A percentile compares a stretch with the other conserved stretches of the same genome.
Conservation (phyloP, 2,113 vertebrate genomes). For the Balaeniceps rex region DNA sequence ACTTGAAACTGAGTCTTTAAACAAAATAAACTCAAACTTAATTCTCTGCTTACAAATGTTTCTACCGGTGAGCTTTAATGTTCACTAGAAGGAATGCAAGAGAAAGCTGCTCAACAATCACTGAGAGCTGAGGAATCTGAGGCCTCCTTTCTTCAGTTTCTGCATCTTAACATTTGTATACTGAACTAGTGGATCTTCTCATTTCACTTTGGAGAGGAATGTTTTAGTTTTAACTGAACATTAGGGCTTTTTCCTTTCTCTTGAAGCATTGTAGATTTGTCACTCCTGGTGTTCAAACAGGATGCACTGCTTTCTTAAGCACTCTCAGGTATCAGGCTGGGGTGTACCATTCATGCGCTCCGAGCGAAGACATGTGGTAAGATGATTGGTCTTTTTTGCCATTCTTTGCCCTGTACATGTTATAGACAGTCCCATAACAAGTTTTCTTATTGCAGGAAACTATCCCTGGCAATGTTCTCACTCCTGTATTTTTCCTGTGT, state of each 20-base stretch:
- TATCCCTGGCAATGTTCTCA: background rate
- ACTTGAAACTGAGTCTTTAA: background rate
- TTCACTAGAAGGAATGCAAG: background rate
- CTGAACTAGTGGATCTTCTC: background rate
- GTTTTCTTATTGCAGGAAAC: background rate
- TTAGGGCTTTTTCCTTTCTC: background rate
- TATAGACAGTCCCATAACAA: background rate
- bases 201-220: background rate
- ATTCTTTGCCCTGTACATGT: background rate
- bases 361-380: background rate
- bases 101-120: background rate
- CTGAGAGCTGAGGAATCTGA: background rate
- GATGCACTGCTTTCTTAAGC: background rate
- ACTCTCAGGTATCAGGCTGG: background rate
- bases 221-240: background rate
- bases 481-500: background rate
- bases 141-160: background rate
- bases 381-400: background rate
- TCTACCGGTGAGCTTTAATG: background rate
- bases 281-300: background rate
- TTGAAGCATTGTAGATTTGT: background rate
- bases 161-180: background rate
- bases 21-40: background rate
- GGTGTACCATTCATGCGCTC: background rate
- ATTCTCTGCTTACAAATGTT: background rate